These are phyloP conservation scores for Stramonita haemastoma DNA, from an alignment of 2,888 invertebrate species.

Conservation along the genomic window DNA sequence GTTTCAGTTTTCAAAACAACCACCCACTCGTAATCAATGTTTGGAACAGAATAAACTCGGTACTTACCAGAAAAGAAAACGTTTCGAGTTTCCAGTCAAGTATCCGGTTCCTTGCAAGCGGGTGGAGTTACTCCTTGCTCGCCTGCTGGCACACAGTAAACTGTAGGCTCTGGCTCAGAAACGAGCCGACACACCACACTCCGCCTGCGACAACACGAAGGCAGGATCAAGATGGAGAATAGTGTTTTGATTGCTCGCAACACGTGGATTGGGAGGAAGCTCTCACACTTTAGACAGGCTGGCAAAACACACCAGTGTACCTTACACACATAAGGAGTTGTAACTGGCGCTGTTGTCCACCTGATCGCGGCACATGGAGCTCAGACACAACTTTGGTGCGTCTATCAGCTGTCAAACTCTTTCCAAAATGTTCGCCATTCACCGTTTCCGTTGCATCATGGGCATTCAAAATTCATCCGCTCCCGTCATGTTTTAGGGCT, in stretches of 20 bases:
- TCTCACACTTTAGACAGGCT: neutral
- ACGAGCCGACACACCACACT: conserved; percentile 33
- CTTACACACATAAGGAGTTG: neutral
- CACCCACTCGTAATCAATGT: conserved; percentile 30
- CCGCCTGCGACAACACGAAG: conserved; percentile 30
- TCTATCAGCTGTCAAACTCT: conserved; percentile 44
- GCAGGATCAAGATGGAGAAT: conserved; percentile 35
- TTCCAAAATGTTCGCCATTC: conserved; percentile 46
- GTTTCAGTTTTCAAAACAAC: conserved; percentile 38
- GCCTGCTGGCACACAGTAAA: conserved; percentile 20
- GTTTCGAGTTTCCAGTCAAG: conserved; percentile 28
- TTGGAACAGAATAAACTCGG: conserved; percentile 32
- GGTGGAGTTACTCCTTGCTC: conserved; percentile 41
- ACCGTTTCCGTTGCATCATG: conserved; percentile 41
- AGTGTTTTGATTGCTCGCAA: conserved; percentile 26
- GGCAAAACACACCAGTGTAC: neutral
- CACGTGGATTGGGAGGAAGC: conserved; percentile 32
- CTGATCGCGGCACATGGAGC: conserved; percentile 3
- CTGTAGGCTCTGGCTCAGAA: conserved; percentile 35
- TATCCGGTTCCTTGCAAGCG: conserved; percentile 41
- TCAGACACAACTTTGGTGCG: conserved; percentile 38
- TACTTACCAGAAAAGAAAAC: conserved; percentile 20
- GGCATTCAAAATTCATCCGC: conserved; percentile 39
- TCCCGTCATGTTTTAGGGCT: neutral
- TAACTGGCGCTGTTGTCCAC: neutral